Evolutionary conservation across 2,113 vertebrate species (phyloP).

Genomic region (Sclerurus mexicanus): DNA sequence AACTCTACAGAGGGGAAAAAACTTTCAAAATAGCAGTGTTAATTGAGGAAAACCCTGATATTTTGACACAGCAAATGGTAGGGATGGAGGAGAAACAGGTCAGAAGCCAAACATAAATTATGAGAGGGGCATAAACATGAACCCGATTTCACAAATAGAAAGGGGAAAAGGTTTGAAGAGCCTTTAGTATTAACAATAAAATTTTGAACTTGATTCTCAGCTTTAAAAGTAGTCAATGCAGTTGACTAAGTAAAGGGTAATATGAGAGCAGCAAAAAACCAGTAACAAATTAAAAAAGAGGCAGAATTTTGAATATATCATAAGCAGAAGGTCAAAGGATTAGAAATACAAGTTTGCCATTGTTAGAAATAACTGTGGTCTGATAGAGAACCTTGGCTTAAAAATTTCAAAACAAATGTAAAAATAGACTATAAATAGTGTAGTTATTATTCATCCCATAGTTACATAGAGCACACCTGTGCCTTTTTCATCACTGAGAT

Average conservation of each 20-base stretch:
- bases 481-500: conserved; percentile 11
- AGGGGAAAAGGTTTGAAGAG: conserved; percentile 45
- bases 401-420: background rate
- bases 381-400: background rate
- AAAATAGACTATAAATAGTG: background rate
- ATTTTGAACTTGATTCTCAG: conserved; percentile 49
- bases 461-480: background rate
- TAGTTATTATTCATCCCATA: background rate
- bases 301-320: conserved; percentile 25
- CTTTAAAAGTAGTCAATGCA: conserved; percentile 13
- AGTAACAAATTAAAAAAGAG: conserved; percentile 37
- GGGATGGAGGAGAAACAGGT: conserved; percentile 23
- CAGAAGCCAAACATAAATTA: conserved; percentile 61
- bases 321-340: background rate
- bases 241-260: conserved; percentile 22
- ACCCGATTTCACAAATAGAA: conserved; percentile 57
- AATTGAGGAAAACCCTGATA: conserved; percentile 30
- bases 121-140: conserved; percentile 38
- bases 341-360: background rate
- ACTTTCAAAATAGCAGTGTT: background rate
- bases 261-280: conserved; percentile 16
- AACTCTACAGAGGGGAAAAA: background rate
- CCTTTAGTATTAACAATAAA: conserved; percentile 63
- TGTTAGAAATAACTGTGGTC: background rate
- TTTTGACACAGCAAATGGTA: conserved; percentile 30